Percentiles rank a stretch among this genome's conserved stretches.
Conservation (phyloP, 2,888 invertebrate species). For the Euplexia lucipara region DNA sequence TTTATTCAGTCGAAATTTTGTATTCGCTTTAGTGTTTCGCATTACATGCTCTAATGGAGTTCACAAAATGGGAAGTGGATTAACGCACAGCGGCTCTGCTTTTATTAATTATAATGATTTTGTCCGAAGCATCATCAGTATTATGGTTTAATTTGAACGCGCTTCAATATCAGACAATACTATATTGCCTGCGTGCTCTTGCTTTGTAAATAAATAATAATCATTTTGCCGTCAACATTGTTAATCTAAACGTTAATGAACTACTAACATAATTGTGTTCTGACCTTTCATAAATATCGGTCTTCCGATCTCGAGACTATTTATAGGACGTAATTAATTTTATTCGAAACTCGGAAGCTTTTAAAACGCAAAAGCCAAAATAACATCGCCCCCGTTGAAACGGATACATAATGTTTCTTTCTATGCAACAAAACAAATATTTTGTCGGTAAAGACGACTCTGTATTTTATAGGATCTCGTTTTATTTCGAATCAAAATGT, state of each 20-base stretch:
- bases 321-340: conserved; percentile 17
- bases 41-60: conserved; percentile 68
- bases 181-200: conserved; percentile 32
- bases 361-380: conserved; percentile 27
- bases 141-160: conserved; percentile 66
- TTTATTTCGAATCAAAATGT: conserved; percentile 53
- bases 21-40: conserved; percentile 63
- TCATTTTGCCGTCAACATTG: neutral
- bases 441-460: conserved; percentile 41
- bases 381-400: conserved; percentile 30
- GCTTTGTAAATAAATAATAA: conserved; percentile 29
- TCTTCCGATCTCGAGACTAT: conserved; percentile 5
- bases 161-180: conserved; percentile 52
- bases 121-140: conserved; percentile 67
- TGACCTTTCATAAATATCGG: conserved; percentile 1
- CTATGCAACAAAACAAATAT: conserved; percentile 45
- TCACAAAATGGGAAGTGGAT: conserved; percentile 66
- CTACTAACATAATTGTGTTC: neutral
- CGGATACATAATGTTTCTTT: conserved; percentile 46
- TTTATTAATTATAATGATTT: conserved; percentile 73
- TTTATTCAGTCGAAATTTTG: conserved; percentile 66
- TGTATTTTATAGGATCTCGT: conserved; percentile 54
- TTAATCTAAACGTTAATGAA: conserved; percentile 7
- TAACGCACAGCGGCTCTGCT: conserved; percentile 61
- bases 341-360: neutral